Percentiles rank a stretch among this genome's conserved stretches.
Evolutionary conservation across 2,888 invertebrate species (phyloP).

Genomic region (Drosophila mimica): DNA sequence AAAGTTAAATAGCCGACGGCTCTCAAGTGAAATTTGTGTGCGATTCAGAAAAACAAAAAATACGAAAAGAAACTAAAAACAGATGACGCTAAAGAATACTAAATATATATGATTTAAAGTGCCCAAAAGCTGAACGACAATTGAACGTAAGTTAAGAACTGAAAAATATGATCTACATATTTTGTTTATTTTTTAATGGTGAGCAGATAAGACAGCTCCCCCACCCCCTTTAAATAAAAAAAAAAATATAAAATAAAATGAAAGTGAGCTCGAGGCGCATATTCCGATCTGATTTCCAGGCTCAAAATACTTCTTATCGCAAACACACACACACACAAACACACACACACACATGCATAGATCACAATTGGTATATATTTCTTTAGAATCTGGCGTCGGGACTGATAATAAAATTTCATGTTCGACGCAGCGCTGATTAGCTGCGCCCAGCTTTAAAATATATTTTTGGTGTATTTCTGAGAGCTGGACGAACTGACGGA

Average conservation of each 20-base stretch:
- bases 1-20: constrained; percentile 66
- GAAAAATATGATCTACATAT: constrained; percentile 2
- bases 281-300: constrained; percentile 48
- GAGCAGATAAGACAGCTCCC: constrained; percentile 33
- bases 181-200: constrained; percentile 1
- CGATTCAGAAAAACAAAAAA: constrained; percentile 17
- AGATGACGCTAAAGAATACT: constrained; percentile 35
- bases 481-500: background rate
- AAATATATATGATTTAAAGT: constrained; percentile 21
- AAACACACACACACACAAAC: constrained; percentile 1
- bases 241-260: constrained; percentile 12
- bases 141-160: constrained; percentile 45
- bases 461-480: constrained; percentile 2
- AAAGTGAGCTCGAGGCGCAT: constrained; percentile 50
- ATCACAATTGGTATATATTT: constrained; percentile 30
- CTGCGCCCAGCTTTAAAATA: background rate
- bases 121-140: constrained; percentile 9
- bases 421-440: constrained; percentile 23
- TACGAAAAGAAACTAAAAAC: constrained; percentile 17
- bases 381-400: constrained; percentile 32
- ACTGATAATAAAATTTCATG: constrained; percentile 41
- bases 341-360: constrained; percentile 7
- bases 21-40: constrained; percentile 52
- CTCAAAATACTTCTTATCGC: constrained; percentile 42
- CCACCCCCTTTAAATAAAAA: background rate